Evolutionary conservation across 2,797 vertebrate species (phyloP).

Genomic region (Garrulus glandarius): DNA sequence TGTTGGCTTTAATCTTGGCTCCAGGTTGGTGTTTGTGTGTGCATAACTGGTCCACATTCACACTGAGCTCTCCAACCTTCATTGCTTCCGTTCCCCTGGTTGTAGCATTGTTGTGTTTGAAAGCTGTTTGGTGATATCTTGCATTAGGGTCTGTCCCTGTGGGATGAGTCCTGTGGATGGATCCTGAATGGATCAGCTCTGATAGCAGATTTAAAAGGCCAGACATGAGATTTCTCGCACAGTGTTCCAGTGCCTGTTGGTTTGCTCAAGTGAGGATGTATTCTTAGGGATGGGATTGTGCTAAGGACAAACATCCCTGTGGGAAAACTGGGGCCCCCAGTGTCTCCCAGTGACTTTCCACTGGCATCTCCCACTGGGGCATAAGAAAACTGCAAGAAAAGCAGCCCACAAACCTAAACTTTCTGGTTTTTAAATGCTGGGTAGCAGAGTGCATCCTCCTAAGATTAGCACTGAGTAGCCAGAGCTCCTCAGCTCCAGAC

Average conservation of each 20-base stretch:
- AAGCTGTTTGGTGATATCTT: background rate
- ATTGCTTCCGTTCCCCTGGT: background rate
- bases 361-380: background rate
- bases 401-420: background rate
- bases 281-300: background rate
- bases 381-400: background rate
- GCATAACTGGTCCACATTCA: accelerated
- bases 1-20: background rate
- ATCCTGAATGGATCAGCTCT: background rate
- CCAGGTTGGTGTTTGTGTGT: accelerated
- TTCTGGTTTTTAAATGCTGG: background rate
- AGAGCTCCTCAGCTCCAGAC: slow-evolving; percentile 33
- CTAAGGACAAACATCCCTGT: background rate
- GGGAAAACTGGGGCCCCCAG: background rate
- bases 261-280: background rate
- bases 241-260: accelerated
- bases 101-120: background rate
- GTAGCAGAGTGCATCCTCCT: background rate
- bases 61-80: background rate
- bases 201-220: background rate
- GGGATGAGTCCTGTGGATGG: background rate
- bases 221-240: background rate
- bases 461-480: background rate
- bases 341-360: background rate
- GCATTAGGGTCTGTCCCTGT: background rate